These are phyloP conservation scores for Myathropa florea DNA, from an alignment of 2,888 invertebrate genomes.

Conservation along the genomic window DNA sequence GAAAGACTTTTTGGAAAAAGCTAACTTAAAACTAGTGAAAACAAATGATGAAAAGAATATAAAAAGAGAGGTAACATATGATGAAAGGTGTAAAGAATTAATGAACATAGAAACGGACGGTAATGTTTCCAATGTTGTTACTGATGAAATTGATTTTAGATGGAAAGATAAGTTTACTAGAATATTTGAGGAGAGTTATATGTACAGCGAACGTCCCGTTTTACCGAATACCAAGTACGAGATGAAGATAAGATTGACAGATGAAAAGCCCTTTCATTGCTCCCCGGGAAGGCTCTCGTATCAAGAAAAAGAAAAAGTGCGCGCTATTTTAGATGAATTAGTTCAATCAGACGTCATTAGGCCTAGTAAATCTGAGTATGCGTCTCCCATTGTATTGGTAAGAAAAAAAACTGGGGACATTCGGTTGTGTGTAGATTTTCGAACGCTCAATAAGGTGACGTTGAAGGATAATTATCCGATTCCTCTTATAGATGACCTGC, in stretches of 20 bases:
- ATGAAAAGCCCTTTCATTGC: conserved; percentile 11
- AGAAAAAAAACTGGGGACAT: conserved; percentile 47
- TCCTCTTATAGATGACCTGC: conserved; percentile 57
- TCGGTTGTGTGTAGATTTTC: conserved; percentile 54
- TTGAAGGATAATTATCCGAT: conserved; percentile 58
- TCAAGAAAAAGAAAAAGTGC: conserved; percentile 34
- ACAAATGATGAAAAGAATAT: neutral
- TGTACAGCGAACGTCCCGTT: conserved; percentile 4
- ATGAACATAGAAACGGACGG: neutral
- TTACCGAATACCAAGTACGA: neutral
- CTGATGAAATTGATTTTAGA: neutral
- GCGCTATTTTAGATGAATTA: conserved; percentile 48
- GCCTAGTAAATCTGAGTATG: conserved; percentile 13
- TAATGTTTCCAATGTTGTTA: neutral
- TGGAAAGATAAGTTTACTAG: neutral
- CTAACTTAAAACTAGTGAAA: conserved; percentile 9
- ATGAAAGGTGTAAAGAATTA: neutral
- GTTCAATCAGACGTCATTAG: conserved; percentile 13
- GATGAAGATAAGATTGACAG: neutral
- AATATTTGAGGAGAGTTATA: neutral
- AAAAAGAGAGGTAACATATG: neutral
- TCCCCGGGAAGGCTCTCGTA: conserved; percentile 42
- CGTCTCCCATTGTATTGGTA: conserved; percentile 62
- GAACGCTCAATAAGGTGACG: conserved; percentile 52
- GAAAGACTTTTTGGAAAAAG: conserved; percentile 7